These are phyloP conservation scores for Thysanoteuthis rhombus DNA, from an alignment of 2,888 invertebrate species.

Conservation along the genomic window DNA sequence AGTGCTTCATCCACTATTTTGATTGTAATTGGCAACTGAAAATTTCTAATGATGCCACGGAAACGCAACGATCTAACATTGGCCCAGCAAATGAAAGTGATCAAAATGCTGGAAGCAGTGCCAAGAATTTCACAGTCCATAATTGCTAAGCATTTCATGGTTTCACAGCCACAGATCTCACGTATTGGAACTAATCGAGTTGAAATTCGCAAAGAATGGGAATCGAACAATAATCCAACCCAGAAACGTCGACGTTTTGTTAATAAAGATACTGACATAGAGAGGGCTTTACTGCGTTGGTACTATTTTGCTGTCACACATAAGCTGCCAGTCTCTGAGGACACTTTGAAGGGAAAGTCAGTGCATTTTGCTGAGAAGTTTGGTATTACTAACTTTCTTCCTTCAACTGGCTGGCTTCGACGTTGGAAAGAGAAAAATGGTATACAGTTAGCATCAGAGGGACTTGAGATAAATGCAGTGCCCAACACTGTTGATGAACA, in stretches of 20 bases:
- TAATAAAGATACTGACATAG: not conserved
- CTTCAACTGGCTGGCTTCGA: not conserved
- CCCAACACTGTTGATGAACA: not conserved
- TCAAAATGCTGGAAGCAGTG: not conserved
- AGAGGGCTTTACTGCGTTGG: not conserved
- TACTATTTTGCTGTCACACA: not conserved
- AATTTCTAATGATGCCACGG: not conserved
- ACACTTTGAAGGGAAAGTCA: not conserved
- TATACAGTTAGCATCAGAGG: not conserved
- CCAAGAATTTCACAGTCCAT: not conserved
- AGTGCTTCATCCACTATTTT: not conserved
- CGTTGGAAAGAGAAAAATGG: not conserved
- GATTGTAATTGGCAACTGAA: not conserved
- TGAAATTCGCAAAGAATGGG: not conserved
- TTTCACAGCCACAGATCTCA: slow-evolving; percentile 13
- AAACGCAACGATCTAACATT: slow-evolving; percentile 14
- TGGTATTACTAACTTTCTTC: not conserved
- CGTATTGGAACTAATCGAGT: not conserved
- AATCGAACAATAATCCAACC: not conserved
- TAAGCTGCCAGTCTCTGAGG: not conserved
- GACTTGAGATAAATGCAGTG: not conserved
- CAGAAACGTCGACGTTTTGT: not conserved
- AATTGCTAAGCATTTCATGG: not conserved
- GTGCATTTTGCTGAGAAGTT: not conserved
- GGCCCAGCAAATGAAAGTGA: not conserved